A percentile compares a stretch with the other conserved stretches of the same genome.
Evolutionary conservation across 2,797 vertebrate species (phyloP).

Genomic region (Acanthurus lineatus): DNA sequence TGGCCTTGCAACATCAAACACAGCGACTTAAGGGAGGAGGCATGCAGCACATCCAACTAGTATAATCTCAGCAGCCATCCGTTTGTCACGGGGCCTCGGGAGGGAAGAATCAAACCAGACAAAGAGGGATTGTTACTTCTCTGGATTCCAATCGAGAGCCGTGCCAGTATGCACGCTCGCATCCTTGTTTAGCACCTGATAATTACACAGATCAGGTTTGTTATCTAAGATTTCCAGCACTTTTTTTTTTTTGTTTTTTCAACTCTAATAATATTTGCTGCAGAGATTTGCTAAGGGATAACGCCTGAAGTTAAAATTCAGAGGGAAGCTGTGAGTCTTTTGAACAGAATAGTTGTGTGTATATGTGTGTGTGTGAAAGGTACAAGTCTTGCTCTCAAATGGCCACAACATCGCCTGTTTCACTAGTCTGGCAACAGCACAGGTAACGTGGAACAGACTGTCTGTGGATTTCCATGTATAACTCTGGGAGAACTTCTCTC

Average conservation of each 20-base stretch:
- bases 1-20: slow-evolving; percentile 80
- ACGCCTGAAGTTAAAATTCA: slow-evolving; percentile 38
- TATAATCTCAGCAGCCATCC: slow-evolving; percentile 77
- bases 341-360: slow-evolving; percentile 49
- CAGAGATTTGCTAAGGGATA: slow-evolving; percentile 31
- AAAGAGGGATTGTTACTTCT: slow-evolving; percentile 69
- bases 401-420: slow-evolving; percentile 44
- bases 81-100: slow-evolving; percentile 73
- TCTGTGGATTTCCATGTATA: slow-evolving; percentile 76
- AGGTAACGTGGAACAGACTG: slow-evolving; percentile 24
- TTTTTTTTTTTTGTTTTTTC: neutral
- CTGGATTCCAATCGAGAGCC: slow-evolving; percentile 58
- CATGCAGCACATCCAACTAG: slow-evolving; percentile 70
- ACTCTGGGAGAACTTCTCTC: slow-evolving; percentile 65
- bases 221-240: slow-evolving; percentile 47
- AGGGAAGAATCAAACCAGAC: slow-evolving; percentile 68
- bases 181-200: slow-evolving; percentile 55
- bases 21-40: slow-evolving; percentile 71
- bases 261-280: slow-evolving; percentile 39
- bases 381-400: slow-evolving; percentile 42
- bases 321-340: slow-evolving; percentile 48
- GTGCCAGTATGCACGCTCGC: slow-evolving; percentile 11
- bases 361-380: slow-evolving; percentile 53
- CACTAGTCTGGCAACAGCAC: slow-evolving; percentile 32
- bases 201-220: slow-evolving; percentile 44